phyloP scores from a whole-genome alignment of 1,140 invertebrate genomes.

The Hylaeus anthracinus region DNA sequence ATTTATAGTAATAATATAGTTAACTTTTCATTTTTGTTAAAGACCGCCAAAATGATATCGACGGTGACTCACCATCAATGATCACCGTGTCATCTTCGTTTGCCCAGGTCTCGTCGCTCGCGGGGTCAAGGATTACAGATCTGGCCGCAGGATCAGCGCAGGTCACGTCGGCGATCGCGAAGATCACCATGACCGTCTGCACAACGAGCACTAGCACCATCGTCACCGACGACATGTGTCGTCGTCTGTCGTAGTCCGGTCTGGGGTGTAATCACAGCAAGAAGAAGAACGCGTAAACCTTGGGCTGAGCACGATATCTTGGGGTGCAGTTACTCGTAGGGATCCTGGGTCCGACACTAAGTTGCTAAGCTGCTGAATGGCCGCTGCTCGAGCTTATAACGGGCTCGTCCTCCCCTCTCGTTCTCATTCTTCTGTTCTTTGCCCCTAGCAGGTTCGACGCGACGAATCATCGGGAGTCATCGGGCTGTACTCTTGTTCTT shows the following conservation, averaged over 20 bases:
- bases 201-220: constrained; percentile 49
- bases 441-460: constrained; percentile 49
- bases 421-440: constrained; percentile 37
- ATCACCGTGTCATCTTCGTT: constrained; percentile 66
- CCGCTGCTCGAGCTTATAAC: constrained; percentile 79
- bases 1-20: too few relatives aligned
- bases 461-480: constrained; percentile 40
- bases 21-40: too few relatives aligned
- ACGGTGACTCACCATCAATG: constrained; percentile 70
- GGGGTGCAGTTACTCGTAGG: constrained; percentile 22
- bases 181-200: constrained; percentile 10
- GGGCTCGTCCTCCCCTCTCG: constrained; percentile 76
- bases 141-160: neutral
- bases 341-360: constrained; percentile 65
- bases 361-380: constrained; percentile 76
- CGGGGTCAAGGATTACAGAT: constrained; percentile 2
- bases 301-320: constrained; percentile 15
- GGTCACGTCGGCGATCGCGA: neutral
- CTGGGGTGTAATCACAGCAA: neutral
- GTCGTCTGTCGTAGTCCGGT: too few relatives aligned
- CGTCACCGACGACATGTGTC: constrained; percentile 1
- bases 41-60: neutral
- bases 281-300: constrained; percentile 8
- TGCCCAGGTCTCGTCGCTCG: constrained; percentile 22
- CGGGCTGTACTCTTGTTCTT: constrained; percentile 52